phyloP scores from a whole-genome alignment of 2,797 vertebrate species.

The Myotis daubentonii region DNA sequence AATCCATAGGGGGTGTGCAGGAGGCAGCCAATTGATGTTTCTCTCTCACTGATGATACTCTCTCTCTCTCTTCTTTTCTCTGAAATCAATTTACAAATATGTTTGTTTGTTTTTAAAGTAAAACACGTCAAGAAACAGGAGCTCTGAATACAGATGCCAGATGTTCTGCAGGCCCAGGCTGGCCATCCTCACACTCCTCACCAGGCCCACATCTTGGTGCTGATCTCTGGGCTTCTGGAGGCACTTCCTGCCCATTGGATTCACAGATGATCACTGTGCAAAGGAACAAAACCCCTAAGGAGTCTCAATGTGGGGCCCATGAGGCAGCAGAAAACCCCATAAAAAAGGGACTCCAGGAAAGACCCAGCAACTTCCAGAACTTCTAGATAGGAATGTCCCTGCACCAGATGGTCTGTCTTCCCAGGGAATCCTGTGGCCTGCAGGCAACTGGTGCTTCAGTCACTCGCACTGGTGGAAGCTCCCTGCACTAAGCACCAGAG shows the following conservation, averaged over 20 bases:
- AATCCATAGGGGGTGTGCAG: background rate
- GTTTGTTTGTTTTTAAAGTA: background rate
- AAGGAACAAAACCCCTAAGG: background rate
- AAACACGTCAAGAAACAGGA: background rate
- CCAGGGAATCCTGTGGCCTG: background rate
- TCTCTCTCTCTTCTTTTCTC: background rate
- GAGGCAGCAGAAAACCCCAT: background rate
- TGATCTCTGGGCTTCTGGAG: background rate
- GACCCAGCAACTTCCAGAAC: background rate
- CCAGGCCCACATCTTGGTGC: accelerated
- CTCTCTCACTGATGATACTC: background rate
- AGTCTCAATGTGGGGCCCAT: background rate
- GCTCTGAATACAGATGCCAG: background rate
- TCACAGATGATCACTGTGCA: background rate
- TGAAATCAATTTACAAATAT: background rate
- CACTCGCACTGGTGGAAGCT: background rate
- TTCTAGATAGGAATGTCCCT: background rate
- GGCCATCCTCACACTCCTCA: background rate
- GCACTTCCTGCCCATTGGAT: background rate
- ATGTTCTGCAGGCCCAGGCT: background rate
- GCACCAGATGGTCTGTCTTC: background rate
- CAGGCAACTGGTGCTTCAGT: too few species aligned
- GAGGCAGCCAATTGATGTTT: background rate
- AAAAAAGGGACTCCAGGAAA: background rate
- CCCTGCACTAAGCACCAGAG: background rate